These are phyloP conservation scores for Aptenodytes patagonicus DNA, from an alignment of 2,113 vertebrate genomes.

Conservation along the genomic window DNA sequence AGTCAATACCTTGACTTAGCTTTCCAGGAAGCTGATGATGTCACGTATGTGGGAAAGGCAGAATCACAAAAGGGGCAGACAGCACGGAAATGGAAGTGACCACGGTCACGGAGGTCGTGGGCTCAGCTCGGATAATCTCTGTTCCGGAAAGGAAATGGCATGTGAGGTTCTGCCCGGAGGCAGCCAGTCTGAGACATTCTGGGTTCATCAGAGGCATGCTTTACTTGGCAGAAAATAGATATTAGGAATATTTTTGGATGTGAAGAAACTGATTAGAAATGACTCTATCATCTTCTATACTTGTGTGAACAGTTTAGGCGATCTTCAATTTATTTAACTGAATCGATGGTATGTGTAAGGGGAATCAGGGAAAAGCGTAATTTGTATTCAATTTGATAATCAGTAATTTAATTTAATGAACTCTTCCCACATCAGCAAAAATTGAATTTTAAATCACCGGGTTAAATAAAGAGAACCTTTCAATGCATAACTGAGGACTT, in stretches of 20 bases:
- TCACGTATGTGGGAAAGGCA: background rate
- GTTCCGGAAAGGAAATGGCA: background rate
- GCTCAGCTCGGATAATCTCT: background rate
- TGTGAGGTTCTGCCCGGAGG: background rate
- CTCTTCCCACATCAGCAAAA: background rate
- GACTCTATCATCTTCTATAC: background rate
- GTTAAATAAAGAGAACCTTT: background rate
- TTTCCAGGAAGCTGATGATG: background rate
- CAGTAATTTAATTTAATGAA: background rate
- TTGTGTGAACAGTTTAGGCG: background rate
- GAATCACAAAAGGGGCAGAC: background rate
- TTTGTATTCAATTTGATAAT: background rate
- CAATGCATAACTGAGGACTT: background rate
- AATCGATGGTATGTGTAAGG: background rate
- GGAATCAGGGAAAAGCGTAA: background rate
- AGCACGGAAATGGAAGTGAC: background rate
- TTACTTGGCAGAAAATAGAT: background rate
- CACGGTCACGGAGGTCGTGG: rapidly evolving
- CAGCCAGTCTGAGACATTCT: background rate
- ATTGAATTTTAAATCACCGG: background rate
- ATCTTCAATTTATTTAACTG: background rate
- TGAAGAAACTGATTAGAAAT: background rate
- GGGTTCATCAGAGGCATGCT: background rate
- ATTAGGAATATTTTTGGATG: background rate
- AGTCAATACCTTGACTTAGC: background rate